Conservation (phyloP, 2,888 invertebrate species). For the Cephus spinipes region DNA sequence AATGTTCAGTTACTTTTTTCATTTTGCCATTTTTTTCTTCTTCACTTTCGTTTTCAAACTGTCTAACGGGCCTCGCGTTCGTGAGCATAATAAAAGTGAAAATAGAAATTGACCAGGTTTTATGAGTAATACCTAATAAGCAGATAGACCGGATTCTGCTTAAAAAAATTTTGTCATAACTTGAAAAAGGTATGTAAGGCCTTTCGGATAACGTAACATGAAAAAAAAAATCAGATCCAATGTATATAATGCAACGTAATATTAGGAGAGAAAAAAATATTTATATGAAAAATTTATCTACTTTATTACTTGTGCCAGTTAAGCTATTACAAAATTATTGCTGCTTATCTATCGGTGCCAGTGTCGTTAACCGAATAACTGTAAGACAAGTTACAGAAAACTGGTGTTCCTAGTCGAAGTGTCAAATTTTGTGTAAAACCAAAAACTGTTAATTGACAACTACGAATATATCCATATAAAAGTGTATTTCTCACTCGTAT, state of each 20-base stretch:
- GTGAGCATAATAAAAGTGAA: background rate
- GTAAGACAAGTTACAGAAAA: background rate
- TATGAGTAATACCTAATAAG: background rate
- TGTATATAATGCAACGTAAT: background rate
- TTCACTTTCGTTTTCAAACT: background rate
- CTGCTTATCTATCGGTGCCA: background rate
- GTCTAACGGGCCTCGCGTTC: background rate
- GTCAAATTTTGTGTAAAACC: background rate
- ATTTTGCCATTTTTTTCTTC: background rate
- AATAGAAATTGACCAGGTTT: background rate
- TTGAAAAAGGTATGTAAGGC: background rate
- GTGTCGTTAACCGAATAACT: background rate
- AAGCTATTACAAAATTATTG: background rate
- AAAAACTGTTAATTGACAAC: background rate
- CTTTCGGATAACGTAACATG: background rate
- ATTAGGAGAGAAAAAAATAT: background rate
- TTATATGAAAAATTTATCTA: background rate
- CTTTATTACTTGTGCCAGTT: background rate
- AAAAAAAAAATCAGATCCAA: background rate
- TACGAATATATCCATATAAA: background rate
- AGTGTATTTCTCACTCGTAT: background rate
- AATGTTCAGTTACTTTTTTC: background rate
- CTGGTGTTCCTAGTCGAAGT: background rate
- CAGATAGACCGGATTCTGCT: background rate
- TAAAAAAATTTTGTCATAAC: background rate